phyloP scores from a whole-genome alignment of 1,140 invertebrate genomes.

The Heterodera carotae region DNA sequence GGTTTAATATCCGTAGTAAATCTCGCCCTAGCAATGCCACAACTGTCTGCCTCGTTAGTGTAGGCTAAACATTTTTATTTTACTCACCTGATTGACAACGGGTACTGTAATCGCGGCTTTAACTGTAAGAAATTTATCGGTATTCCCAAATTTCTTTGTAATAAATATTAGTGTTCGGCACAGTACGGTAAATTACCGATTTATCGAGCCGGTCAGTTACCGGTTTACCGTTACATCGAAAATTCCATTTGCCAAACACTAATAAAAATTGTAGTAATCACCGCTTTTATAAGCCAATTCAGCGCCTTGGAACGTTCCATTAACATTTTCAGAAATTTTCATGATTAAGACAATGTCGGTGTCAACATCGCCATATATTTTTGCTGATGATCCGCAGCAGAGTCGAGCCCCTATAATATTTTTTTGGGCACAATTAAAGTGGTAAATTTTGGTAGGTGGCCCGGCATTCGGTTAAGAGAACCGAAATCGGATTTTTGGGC shows the following conservation, averaged over 20 bases:
- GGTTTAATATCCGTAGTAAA: too few species aligned
- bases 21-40: too few species aligned
- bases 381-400: constrained; percentile 47
- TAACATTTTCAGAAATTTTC: constrained; percentile 32
- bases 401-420: constrained; percentile 49
- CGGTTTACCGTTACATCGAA: too few species aligned
- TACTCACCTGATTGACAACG: not conserved
- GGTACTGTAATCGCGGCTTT: not conserved
- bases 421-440: not conserved
- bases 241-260: too few species aligned
- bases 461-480: too few species aligned
- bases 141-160: too few species aligned
- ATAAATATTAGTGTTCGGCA: too few species aligned
- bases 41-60: too few species aligned
- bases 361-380: constrained; percentile 49
- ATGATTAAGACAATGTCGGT: constrained; percentile 56
- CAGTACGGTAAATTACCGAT: too few species aligned
- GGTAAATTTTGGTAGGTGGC: not conserved
- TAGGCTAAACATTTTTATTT: not conserved
- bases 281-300: not conserved
- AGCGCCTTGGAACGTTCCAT: not conserved
- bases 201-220: too few species aligned
- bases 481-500: too few species aligned
- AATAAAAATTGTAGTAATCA: not conserved
- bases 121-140: not conserved